phyloP scores from a whole-genome alignment of 2,797 vertebrate genomes.

The Pseudomugil gertrudae region DNA sequence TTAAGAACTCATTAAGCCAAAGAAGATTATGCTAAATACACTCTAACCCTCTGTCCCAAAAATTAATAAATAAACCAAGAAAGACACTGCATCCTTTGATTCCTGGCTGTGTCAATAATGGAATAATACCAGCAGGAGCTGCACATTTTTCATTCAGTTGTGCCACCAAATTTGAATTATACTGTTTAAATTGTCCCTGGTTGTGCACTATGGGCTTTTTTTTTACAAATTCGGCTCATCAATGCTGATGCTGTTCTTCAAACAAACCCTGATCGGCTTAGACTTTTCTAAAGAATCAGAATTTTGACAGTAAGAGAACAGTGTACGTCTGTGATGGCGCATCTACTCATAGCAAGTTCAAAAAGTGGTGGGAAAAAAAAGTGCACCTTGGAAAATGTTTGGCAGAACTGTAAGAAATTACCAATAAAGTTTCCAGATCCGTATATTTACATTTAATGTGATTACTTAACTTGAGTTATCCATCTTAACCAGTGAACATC shows the following conservation, averaged over 20 bases:
- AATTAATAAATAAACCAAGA: neutral
- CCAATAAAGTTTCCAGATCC: neutral
- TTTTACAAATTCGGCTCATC: neutral
- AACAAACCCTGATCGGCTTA: neutral
- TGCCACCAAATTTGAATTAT: neutral
- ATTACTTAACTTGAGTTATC: neutral
- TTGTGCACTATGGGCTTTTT: neutral
- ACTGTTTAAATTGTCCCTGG: neutral
- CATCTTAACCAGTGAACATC: neutral
- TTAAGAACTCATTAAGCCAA: constrained; percentile 34
- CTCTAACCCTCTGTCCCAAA: neutral
- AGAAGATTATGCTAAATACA: constrained; percentile 29
- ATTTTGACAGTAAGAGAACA: neutral
- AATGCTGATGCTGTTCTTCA: constrained; percentile 8
- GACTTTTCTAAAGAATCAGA: neutral
- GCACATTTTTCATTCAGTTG: neutral
- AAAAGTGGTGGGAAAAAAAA: too few species aligned
- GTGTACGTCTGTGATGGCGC: neutral
- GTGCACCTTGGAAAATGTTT: neutral
- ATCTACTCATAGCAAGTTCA: too few species aligned
- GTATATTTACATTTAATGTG: neutral
- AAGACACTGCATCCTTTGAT: neutral
- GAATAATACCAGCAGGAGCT: neutral
- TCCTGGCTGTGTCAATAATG: constrained; percentile 1
- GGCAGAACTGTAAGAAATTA: neutral